Evolutionary conservation across 2,888 invertebrate genomes (phyloP).

Genomic region (Camptogramma bilineatum): DNA sequence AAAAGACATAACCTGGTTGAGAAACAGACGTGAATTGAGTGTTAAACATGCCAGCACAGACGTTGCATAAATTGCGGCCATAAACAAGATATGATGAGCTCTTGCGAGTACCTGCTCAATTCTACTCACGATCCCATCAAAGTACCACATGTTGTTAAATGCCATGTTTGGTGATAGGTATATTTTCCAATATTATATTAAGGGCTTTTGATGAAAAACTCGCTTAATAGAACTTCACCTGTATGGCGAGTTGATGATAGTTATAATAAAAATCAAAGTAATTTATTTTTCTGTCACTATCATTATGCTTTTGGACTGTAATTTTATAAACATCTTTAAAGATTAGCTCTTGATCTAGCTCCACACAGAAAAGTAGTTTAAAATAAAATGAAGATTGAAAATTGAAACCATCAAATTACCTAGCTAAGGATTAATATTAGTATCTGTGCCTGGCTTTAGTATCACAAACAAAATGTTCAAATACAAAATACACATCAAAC

Average conservation of each 20-base stretch:
- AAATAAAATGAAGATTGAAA: not conserved
- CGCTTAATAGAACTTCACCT: not conserved
- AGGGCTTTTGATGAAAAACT: not conserved
- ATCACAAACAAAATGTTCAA: conserved; percentile 42
- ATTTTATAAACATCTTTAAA: too few species aligned
- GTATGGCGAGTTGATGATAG: not conserved
- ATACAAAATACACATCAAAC: conserved; percentile 43
- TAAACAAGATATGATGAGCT: conserved; percentile 61
- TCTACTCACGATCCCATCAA: conserved; percentile 41
- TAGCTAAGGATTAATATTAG: not conserved
- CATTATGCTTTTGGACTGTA: too few species aligned
- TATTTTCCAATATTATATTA: not conserved
- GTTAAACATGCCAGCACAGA: conserved; percentile 68
- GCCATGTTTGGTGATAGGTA: not conserved
- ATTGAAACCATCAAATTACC: not conserved
- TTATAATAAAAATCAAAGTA: not conserved
- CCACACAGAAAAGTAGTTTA: too few species aligned
- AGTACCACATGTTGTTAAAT: conserved; percentile 15
- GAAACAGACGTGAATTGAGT: conserved; percentile 76
- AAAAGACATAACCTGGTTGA: conserved; percentile 70
- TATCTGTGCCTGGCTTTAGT: conserved; percentile 43
- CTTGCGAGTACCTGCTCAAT: conserved; percentile 37
- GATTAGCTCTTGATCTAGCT: too few species aligned
- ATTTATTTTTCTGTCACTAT: too few species aligned
- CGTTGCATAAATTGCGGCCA: conserved; percentile 67